Evolutionary conservation across 2,888 invertebrate species (phyloP).

Genomic region (Lasioglossum villosulum): DNA sequence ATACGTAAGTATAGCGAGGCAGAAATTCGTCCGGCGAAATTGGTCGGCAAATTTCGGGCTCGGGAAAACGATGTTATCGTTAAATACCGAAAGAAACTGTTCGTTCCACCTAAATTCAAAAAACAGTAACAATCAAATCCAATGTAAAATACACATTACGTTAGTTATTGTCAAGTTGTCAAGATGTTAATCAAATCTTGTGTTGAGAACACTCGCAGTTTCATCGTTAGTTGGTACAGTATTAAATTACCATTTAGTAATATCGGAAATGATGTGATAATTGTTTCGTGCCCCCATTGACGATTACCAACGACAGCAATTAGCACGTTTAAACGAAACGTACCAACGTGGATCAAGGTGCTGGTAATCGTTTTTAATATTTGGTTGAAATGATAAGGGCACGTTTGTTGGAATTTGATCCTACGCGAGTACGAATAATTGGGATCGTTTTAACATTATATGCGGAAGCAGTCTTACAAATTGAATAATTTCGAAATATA

Average conservation of each 20-base stretch:
- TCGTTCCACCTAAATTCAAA: neutral
- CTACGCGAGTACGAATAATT: neutral
- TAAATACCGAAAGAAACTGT: neutral
- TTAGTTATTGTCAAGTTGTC: too few relatives aligned
- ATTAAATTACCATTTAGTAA: neutral
- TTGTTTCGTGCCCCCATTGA: neutral
- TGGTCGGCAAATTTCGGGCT: neutral
- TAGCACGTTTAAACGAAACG: neutral
- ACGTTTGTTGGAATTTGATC: neutral
- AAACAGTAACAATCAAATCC: neutral
- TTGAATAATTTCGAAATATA: neutral
- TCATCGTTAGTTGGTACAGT: neutral
- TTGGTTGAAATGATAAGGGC: neutral
- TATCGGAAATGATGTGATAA: neutral
- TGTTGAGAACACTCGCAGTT: neutral
- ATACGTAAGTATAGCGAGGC: constrained; percentile 11
- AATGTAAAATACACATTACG: neutral
- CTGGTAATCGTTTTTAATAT: neutral
- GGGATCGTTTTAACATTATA: neutral
- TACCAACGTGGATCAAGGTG: neutral
- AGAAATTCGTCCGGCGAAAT: constrained; percentile 22
- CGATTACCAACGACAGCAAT: neutral
- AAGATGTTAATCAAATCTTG: neutral
- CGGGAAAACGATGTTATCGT: neutral
- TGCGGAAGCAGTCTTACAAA: neutral